Conservation (phyloP, 1,140 invertebrate species). For the Drosophila paulistorum region DNA sequence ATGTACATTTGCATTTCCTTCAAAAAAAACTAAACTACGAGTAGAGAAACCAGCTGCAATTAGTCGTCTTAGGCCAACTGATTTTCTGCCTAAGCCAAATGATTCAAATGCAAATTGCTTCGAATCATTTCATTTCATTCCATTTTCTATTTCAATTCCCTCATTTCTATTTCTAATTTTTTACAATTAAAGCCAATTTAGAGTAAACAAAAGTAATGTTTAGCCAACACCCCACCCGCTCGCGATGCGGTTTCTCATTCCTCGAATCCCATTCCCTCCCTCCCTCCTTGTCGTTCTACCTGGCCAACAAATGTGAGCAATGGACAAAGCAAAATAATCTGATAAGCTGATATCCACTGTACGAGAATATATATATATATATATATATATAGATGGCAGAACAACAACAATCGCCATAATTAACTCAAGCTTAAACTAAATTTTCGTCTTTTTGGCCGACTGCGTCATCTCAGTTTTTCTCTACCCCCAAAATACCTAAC, state of each 20-base stretch:
- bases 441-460: conserved; percentile 27
- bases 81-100: conserved; percentile 15
- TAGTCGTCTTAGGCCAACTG: conserved; percentile 4
- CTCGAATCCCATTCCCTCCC: no score
- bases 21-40: not conserved
- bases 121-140: conserved; percentile 12
- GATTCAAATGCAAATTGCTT: conserved; percentile 36
- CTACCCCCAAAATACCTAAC: not conserved
- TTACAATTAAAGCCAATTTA: conserved; percentile 66
- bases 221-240: conserved; percentile 5
- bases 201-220: conserved; percentile 30
- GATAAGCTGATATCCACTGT: conserved; percentile 1
- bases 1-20: conserved; percentile 4
- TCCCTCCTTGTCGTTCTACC: conserved; percentile 6
- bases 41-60: conserved; percentile 27
- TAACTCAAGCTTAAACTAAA: conserved; percentile 39
- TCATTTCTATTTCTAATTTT: conserved; percentile 8
- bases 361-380: conserved; percentile 28
- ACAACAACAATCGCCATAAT: conserved; percentile 34
- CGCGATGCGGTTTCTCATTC: no score
- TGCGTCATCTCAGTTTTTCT: conserved; percentile 35
- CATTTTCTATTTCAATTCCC: not conserved
- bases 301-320: conserved; percentile 29
- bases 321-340: conserved; percentile 54
- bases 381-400: conserved; percentile 9